Evolutionary conservation across 1,140 invertebrate species (phyloP).

Genomic region (Drosophila kurseongensis): DNA sequence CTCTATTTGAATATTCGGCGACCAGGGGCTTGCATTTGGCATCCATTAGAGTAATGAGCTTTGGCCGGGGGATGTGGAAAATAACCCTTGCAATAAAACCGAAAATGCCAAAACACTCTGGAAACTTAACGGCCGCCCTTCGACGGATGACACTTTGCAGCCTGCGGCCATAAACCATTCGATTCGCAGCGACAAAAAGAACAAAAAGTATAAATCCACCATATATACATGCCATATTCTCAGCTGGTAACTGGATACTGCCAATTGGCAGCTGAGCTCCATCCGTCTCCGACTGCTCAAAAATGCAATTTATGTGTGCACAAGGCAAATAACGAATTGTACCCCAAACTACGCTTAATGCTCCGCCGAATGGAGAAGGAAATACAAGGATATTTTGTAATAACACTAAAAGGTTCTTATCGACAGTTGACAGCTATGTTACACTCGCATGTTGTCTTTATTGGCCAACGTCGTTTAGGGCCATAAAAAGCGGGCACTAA

Average conservation of each 20-base stretch:
- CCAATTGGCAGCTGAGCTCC: constrained; percentile 55
- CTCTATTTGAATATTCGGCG: constrained; percentile 27
- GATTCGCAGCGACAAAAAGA: constrained; percentile 51
- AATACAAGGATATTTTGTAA: constrained; percentile 66
- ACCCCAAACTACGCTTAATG: constrained; percentile 75
- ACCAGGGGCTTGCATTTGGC: constrained; percentile 16
- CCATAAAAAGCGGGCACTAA: constrained; percentile 43
- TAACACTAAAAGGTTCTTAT: constrained; percentile 75
- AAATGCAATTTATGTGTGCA: constrained; percentile 80
- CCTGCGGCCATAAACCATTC: constrained; percentile 75
- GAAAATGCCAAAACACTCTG: constrained; percentile 69
- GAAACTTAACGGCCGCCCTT: constrained; percentile 73
- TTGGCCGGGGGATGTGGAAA: constrained; percentile 22
- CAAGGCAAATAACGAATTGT: constrained; percentile 74
- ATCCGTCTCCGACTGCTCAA: constrained; percentile 67
- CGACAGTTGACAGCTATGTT: constrained; percentile 36
- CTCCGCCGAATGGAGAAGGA: constrained; percentile 10
- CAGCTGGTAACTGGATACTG: constrained; percentile 23
- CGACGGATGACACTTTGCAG: constrained; percentile 77
- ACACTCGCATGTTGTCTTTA: constrained; percentile 31
- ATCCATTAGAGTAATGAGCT: constrained; percentile 81
- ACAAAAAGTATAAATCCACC: constrained; percentile 29
- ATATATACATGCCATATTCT: constrained; percentile 22
- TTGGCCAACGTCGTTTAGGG: constrained; percentile 34
- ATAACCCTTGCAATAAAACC: constrained; percentile 55